Evolutionary conservation across 2,797 vertebrate genomes (phyloP).

Genomic region (Chloroceryle amazona): DNA sequence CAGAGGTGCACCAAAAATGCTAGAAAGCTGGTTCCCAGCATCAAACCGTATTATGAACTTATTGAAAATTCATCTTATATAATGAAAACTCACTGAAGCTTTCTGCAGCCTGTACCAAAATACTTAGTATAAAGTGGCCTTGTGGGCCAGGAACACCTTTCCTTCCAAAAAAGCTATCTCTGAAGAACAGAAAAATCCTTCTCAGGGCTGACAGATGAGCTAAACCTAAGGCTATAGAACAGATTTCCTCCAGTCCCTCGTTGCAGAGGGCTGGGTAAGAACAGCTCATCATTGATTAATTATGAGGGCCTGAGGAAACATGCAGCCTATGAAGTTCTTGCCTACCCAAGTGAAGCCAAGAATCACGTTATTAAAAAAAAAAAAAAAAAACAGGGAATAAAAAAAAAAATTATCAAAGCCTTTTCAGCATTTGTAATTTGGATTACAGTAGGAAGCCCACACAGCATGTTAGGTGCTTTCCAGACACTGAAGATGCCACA

Average conservation of each 20-base stretch:
- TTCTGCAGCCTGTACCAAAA: neutral
- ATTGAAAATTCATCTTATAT: neutral
- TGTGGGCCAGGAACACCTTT: neutral
- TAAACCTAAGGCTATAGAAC: neutral
- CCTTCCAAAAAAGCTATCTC: neutral
- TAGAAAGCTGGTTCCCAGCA: neutral
- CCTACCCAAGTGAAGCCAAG: constrained; percentile 40
- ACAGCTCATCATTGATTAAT: constrained; percentile 17
- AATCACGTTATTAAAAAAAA: neutral
- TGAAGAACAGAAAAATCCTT: neutral
- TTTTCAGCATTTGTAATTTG: constrained; percentile 52
- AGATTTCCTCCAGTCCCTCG: neutral
- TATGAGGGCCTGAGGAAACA: constrained; percentile 61
- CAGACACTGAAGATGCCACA: constrained; percentile 58
- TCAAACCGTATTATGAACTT: neutral
- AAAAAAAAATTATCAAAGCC: constrained; percentile 37
- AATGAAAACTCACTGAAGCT: neutral
- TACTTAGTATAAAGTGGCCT: neutral
- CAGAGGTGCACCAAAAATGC: neutral
- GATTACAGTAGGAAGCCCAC: constrained; percentile 52
- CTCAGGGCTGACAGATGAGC: neutral
- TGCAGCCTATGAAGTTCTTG: constrained; percentile 42
- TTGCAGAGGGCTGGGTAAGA: neutral
- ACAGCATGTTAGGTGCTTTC: constrained; percentile 72
- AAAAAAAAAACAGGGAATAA: neutral